Conservation (phyloP, 2,888 invertebrate species). For the Heteromyza rotundicornis region DNA sequence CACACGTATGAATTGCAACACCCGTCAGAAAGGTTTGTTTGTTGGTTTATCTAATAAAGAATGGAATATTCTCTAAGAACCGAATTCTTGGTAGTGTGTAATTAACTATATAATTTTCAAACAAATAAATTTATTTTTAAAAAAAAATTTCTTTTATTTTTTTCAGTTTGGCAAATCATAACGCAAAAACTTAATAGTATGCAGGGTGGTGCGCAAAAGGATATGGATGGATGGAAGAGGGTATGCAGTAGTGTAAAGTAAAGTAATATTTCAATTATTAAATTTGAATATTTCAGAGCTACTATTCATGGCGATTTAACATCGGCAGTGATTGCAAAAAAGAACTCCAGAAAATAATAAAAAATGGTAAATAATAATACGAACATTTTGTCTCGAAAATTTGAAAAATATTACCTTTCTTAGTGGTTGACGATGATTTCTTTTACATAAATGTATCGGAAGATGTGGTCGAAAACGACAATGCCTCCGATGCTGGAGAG, state of each 20-base stretch:
- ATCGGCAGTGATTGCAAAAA: slow-evolving; percentile 16
- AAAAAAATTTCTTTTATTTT: too few relatives aligned
- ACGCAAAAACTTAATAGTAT: slow-evolving; percentile 22
- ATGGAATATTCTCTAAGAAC: too few relatives aligned
- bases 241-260: too few relatives aligned
- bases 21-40: slow-evolving; percentile 16
- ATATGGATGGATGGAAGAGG: slow-evolving; percentile 26
- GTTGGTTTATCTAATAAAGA: too few relatives aligned
- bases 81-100: too few relatives aligned
- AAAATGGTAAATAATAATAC: slow-evolving; percentile 17
- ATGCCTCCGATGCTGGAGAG: background rate
- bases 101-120: too few relatives aligned
- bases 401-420: background rate
- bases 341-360: slow-evolving; percentile 18
- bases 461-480: slow-evolving; percentile 10
- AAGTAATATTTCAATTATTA: background rate
- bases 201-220: slow-evolving; percentile 23
- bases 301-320: slow-evolving; percentile 24
- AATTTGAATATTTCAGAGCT: slow-evolving; percentile 16
- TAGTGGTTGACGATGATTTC: slow-evolving; percentile 23
- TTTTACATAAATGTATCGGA: slow-evolving; percentile 20
- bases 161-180: slow-evolving; percentile 26
- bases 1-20: slow-evolving; percentile 17
- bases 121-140: too few relatives aligned
- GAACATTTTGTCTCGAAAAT: too few relatives aligned